Base-by-base conservation (phyloP, 2,888 invertebrate species). In the Erebia palarica region DNA sequence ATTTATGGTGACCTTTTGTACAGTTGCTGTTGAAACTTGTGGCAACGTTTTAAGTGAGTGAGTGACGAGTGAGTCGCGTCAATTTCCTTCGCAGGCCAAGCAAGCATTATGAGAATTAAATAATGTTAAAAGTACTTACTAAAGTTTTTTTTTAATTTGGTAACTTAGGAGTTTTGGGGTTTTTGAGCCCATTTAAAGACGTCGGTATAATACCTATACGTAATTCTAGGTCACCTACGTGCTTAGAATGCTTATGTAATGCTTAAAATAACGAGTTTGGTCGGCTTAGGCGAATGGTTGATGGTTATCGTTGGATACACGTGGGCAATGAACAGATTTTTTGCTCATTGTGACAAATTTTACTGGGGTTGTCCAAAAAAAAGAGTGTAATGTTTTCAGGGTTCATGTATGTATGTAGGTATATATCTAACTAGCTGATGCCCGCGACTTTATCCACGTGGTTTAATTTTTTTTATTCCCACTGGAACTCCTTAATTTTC, bases 221-320 rank as follows among this genome's bases (percentile, higher is more conserved):
- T 73, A 49, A 69, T 75, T 75, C 73, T 75, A 78, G 79, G 76
- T 76, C 73, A 74, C 65, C 75, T 77, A 79, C 78, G 78, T 79
- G 78, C 69, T 65, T 66, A 36, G 72, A 74, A 76, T 78, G 18
- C 71, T 74, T 72, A 77, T 73, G 66, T 71, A 53, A 72, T 53
- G 69, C 69, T 65, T 75, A 60, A 71, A 70, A 70, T 70, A 75
- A 75, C 74, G 70, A 75, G 76, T 75, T 75, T 27, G 55, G 55
- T 21, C 27, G 21, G 57, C 21, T 58, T 21, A 27, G 27, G 14
- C 57, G 27, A 58, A 58, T 58, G 57, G 27, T 58, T 58, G 57
- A 58, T 58, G 18, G 27, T 27, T 55, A 55, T 55, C 55, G 16
- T 55, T 16, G 10, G 16, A 10, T 55, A 11, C 10, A 55, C 55